Percentiles rank a stretch among this genome's conserved stretches.
These are phyloP conservation scores for Podarcis muralis DNA, from an alignment of 2,113 vertebrate species.

Conservation along the genomic window DNA sequence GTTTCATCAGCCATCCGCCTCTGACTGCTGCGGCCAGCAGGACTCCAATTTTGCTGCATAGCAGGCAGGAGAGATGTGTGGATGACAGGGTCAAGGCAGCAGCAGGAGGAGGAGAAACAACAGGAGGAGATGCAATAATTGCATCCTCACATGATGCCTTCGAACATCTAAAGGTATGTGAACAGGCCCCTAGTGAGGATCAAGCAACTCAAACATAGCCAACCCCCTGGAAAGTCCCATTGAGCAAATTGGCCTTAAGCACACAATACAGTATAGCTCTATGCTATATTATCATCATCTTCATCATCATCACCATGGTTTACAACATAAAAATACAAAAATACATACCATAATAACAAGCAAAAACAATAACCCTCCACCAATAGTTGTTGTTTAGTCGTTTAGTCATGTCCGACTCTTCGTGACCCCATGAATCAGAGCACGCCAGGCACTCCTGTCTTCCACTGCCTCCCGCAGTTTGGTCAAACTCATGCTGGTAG, in stretches of 20 bases:
- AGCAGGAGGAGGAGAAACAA: too few relatives aligned
- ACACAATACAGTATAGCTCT: not conserved
- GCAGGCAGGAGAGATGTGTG: not conserved
- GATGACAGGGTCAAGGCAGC: not conserved
- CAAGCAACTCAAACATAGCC: not conserved
- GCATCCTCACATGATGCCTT: not conserved
- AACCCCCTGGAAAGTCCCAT: not conserved
- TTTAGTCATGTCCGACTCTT: too few relatives aligned
- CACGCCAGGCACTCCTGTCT: too few relatives aligned
- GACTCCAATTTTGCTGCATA: not conserved
- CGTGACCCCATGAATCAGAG: too few relatives aligned
- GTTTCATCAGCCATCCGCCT: not conserved
- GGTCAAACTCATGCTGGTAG: too few relatives aligned
- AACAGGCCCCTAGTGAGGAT: not conserved
- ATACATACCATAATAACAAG: too few relatives aligned
- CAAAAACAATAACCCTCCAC: too few relatives aligned
- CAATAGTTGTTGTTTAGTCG: too few relatives aligned
- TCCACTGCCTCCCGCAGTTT: too few relatives aligned
- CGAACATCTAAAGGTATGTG: not conserved
- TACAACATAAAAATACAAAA: too few relatives aligned
- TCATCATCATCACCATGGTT: too few relatives aligned
- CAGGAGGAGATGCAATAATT: not conserved
- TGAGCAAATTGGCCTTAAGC: not conserved
- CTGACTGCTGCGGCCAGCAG: not conserved
- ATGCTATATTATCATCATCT: too few relatives aligned